A percentile compares a stretch with the other conserved stretches of the same genome.
These are phyloP conservation scores for Drosophila fungiperda DNA, from an alignment of 2,888 invertebrate species.

Conservation along the genomic window DNA sequence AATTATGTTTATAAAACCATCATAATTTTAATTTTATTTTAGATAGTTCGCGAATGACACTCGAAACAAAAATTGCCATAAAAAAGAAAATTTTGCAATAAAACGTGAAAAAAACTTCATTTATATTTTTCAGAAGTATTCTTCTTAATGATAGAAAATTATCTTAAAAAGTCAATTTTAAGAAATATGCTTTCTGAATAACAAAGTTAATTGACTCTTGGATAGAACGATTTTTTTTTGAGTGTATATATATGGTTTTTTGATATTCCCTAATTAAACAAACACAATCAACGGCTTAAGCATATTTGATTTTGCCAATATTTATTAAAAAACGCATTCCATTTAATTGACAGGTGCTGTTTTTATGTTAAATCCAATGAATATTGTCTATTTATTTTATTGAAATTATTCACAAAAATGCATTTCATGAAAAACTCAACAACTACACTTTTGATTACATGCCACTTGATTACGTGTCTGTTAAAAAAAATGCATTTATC, in stretches of 20 bases:
- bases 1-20: too few relatives aligned
- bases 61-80: background rate
- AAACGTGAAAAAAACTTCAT: background rate
- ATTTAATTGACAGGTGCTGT: background rate
- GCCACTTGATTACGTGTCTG: conserved; percentile 46
- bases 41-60: background rate
- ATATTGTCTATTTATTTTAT: conserved; percentile 8
- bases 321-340: background rate
- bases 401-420: background rate
- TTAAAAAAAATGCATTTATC: conserved; percentile 41
- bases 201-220: background rate
- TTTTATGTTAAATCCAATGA: background rate
- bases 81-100: background rate
- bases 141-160: background rate
- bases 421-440: background rate
- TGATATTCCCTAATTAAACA: background rate
- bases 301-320: background rate
- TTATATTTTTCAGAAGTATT: background rate
- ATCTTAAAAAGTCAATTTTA: background rate
- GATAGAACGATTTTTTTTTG: too few relatives aligned
- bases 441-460: conserved; percentile 9
- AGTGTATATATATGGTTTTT: background rate
- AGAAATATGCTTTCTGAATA: background rate
- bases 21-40: background rate
- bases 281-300: background rate